Base-by-base conservation (phyloP, 2,888 invertebrate genomes). In the Drosophila eohydei region DNA sequence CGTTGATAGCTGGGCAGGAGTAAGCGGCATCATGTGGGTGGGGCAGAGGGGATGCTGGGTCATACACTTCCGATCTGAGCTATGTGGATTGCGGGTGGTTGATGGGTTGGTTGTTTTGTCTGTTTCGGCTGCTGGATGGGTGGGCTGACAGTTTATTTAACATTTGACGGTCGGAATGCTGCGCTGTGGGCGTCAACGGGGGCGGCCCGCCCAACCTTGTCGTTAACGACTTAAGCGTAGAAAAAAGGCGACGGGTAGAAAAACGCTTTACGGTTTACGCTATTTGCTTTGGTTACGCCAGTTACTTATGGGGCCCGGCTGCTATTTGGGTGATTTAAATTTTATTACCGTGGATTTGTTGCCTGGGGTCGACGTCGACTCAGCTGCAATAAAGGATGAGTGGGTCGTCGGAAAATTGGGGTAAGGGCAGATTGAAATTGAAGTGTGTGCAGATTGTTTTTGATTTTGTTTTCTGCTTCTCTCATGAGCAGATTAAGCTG, bases 271-370 rank as follows among this genome's bases (percentile, higher is more conserved):
- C 77, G 64, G 61, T 51, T 64, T 56, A 57, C 43, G 63, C 46
- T 71, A 74, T 78, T 78, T 56, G 75, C 57, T 67, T 57, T 46
- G 72, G 73, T 72, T 74, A 50, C 55, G 59, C 63, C 74, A 74
- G 69, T 75, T 61, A 76, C 58, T 71, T 71, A 65, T 14, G 52
- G 54, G n/a, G 30, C 44, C 60, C 54, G 54, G 61, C 67, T 59
- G 55, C 54, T 77, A 59, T 81, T 76, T 83, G 88, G 81, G 76
- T 88, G 91, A 89, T 91, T 91, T 89, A 88, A 90, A 91, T 89
- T 91, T 90, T 88, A 91, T 91, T 91, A 91, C 80, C 78, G 68
- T 70, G 74, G 80, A 82, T 84, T 86, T 83, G 74, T 71, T 71
- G 78, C 65, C 57, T 51, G 63, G 77, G 74, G 74, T 78, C 74